phyloP scores from a whole-genome alignment of 2,113 vertebrate genomes.

The Pedetes capensis region DNA sequence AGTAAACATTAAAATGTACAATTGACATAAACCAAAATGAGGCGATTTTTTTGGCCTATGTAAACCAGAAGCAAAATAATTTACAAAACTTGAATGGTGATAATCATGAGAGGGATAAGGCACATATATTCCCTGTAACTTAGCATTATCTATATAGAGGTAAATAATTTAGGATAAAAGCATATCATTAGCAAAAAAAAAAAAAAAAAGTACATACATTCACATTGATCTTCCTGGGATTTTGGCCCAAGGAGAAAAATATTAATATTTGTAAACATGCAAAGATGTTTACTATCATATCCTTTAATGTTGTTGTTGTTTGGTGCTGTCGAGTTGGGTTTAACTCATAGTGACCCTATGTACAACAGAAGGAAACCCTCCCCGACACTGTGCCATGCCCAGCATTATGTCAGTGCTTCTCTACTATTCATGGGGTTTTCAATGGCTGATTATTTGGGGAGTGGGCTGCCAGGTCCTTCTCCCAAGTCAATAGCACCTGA shows the following conservation, averaged over 20 bases:
- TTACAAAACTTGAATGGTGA: background rate
- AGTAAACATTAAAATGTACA: background rate
- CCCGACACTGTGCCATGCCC: too few relatives aligned
- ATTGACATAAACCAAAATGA: background rate
- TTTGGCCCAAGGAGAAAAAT: background rate
- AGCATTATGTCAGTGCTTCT: too few relatives aligned
- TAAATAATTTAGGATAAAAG: background rate
- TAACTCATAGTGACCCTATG: too few relatives aligned
- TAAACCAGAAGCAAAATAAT: background rate
- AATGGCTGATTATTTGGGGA: too few relatives aligned
- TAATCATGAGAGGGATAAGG: background rate
- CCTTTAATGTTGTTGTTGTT: too few relatives aligned
- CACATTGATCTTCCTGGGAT: background rate
- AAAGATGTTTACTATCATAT: background rate
- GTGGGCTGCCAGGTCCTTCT: too few relatives aligned
- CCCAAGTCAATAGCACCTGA: too few relatives aligned
- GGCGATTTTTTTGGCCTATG: background rate
- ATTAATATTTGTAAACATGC: background rate
- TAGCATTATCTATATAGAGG: background rate
- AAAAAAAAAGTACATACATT: background rate
- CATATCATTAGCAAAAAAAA: background rate
- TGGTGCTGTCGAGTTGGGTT: too few relatives aligned
- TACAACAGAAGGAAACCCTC: too few relatives aligned
- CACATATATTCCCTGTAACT: background rate
- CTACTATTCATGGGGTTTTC: too few relatives aligned